Evolutionary conservation across 2,113 vertebrate species (phyloP).

Genomic region (Varanus komodoensis): DNA sequence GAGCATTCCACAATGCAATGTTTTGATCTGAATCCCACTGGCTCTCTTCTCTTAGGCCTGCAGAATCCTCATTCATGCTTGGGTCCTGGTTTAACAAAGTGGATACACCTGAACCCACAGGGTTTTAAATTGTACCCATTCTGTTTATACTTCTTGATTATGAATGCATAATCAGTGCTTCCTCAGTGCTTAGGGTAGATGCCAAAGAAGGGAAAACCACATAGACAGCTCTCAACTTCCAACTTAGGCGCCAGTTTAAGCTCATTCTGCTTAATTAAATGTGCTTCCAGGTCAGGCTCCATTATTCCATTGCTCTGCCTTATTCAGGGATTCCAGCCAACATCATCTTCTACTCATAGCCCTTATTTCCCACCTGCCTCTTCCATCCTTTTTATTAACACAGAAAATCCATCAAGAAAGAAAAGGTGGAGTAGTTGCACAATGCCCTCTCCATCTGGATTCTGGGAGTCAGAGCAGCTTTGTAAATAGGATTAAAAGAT

Average conservation of each 20-base stretch:
- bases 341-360: too few relatives aligned
- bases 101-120: background rate
- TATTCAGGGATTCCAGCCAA: too few relatives aligned
- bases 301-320: too few relatives aligned
- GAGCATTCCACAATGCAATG: too few relatives aligned
- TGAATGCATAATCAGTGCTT: background rate
- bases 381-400: too few relatives aligned
- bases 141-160: background rate
- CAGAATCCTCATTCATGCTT: background rate
- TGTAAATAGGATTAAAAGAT: background rate
- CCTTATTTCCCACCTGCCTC: too few relatives aligned
- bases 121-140: background rate
- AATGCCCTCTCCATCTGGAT: too few relatives aligned
- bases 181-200: background rate
- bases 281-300: too few relatives aligned
- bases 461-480: background rate
- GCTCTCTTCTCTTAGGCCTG: background rate
- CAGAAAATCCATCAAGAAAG: too few relatives aligned
- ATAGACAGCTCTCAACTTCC: background rate
- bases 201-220: background rate
- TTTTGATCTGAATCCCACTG: too few relatives aligned
- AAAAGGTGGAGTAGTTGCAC: too few relatives aligned
- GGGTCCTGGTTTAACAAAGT: too few relatives aligned
- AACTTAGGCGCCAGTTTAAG: background rate
- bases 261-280: background rate